phyloP scores from a whole-genome alignment of 2,797 vertebrate species.

The Vipera ursinii region DNA sequence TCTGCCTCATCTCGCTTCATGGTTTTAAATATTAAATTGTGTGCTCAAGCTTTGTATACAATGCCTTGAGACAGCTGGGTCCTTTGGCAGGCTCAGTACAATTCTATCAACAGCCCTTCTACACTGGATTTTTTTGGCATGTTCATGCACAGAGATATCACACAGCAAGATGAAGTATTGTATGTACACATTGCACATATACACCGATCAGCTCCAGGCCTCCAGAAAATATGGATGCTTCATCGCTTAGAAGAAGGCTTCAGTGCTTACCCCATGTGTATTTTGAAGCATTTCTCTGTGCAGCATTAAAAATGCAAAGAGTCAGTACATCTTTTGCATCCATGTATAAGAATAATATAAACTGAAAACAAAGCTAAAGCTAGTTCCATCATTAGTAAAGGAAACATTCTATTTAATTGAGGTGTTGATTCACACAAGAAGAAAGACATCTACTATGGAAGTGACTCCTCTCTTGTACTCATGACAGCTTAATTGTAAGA shows the following conservation, averaged over 20 bases:
- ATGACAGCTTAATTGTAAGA: background rate
- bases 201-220: background rate
- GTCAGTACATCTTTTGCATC: background rate
- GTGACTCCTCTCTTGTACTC: background rate
- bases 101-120: background rate
- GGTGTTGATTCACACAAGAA: background rate
- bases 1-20: background rate
- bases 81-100: background rate
- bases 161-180: background rate
- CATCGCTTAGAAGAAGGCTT: background rate
- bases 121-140: background rate
- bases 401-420: slow-evolving; percentile 1
- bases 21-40: background rate
- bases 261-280: background rate
- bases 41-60: background rate
- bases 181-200: background rate
- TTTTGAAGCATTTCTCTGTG: background rate
- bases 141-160: background rate
- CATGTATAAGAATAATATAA: background rate
- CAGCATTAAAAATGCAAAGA: background rate
- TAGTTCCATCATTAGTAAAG: background rate
- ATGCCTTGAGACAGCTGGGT: background rate
- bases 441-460: background rate
- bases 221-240: background rate
- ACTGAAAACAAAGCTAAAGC: background rate